Conservation (phyloP, 2,888 invertebrate species). For the Calameuta idolon region DNA sequence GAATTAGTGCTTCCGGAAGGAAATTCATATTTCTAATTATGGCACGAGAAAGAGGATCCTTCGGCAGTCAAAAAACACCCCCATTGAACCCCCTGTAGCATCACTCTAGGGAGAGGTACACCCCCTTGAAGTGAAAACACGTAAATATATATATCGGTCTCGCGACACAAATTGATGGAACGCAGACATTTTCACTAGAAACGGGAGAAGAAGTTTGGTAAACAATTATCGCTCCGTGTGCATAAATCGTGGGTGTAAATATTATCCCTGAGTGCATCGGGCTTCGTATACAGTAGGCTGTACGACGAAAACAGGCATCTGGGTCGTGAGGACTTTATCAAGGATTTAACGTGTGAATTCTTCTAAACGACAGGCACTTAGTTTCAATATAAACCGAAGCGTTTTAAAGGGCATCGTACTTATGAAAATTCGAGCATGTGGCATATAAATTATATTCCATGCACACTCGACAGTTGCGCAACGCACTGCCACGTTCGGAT, state of each 20-base stretch:
- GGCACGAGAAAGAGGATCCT: no score
- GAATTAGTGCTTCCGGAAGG: no score
- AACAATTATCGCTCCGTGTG: not conserved
- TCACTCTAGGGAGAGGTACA: no score
- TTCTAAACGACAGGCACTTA: not conserved
- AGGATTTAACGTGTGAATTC: not conserved
- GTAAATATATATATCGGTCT: not conserved
- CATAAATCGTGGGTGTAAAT: not conserved
- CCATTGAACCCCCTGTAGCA: no score
- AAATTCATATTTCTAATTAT: no score
- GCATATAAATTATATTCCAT: not conserved
- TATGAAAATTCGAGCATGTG: not conserved
- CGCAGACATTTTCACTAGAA: not conserved
- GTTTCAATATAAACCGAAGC: not conserved
- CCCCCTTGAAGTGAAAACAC: no score
- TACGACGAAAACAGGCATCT: not conserved
- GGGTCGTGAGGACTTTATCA: not conserved
- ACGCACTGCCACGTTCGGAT: not conserved
- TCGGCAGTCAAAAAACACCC: no score
- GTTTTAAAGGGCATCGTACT: not conserved
- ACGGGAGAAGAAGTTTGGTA: not conserved
- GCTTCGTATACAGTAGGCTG: not conserved
- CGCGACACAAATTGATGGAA: not conserved
- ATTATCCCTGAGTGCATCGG: not conserved
- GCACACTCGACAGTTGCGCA: not conserved